phyloP scores from a whole-genome alignment of 2,113 vertebrate species.

The Mobula hypostoma region DNA sequence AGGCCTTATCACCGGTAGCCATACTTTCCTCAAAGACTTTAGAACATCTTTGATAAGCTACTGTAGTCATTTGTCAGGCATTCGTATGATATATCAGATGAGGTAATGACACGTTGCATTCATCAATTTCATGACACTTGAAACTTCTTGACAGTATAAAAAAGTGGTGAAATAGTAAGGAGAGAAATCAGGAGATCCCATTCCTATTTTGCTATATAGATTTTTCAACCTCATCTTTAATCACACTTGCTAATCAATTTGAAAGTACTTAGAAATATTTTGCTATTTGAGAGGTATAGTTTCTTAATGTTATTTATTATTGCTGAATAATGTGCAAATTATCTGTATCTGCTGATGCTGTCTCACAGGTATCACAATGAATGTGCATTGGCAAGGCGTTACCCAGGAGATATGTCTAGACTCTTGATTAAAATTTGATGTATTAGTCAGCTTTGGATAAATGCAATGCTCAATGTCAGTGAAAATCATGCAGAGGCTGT shows the following conservation, averaged over 20 bases:
- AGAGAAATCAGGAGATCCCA: constrained; percentile 8
- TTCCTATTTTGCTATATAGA: neutral
- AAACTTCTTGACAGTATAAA: neutral
- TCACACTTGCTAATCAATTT: neutral
- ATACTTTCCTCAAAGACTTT: neutral
- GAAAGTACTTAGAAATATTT: neutral
- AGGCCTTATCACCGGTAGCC: neutral
- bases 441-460: no score
- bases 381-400: neutral
- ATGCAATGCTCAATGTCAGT: no score
- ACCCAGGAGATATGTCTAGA: neutral
- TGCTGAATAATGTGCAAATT: neutral
- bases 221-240: constrained; percentile 3
- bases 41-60: neutral
- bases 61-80: constrained; percentile 22
- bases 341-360: neutral
- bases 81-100: neutral
- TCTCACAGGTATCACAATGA: neutral
- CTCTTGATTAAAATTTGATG: no score
- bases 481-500: no score
- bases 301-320: neutral
- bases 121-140: neutral
- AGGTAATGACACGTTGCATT: neutral
- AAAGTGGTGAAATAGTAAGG: neutral
- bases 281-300: neutral